phyloP scores from a whole-genome alignment of 2,113 vertebrate species.

The Mastomys natalensis region DNA sequence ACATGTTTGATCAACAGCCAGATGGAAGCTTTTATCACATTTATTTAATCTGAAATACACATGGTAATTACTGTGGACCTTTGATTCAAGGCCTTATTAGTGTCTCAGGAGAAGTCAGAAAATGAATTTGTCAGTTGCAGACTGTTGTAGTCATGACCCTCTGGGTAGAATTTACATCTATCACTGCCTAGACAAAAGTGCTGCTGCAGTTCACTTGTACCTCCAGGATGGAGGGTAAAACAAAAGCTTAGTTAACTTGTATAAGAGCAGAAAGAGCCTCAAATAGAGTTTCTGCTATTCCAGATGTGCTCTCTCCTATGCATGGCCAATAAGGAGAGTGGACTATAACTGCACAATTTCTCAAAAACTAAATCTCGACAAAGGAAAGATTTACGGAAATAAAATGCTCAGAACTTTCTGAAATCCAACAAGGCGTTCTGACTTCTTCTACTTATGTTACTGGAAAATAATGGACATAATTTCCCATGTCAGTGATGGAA shows the following conservation, averaged over 20 bases:
- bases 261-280: background rate
- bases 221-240: slow-evolving; percentile 52
- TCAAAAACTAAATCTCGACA: slow-evolving; percentile 19
- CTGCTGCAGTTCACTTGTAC: slow-evolving; percentile 62
- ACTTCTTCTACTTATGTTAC: background rate
- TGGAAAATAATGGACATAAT: background rate
- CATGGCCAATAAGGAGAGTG: background rate
- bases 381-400: background rate
- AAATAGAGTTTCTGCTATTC: background rate
- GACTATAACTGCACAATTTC: background rate
- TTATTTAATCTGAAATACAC: slow-evolving; percentile 91
- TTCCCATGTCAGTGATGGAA: background rate
- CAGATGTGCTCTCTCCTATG: background rate
- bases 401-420: background rate
- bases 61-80: slow-evolving; percentile 90
- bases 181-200: slow-evolving; percentile 53
- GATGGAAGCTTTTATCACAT: slow-evolving; percentile 91
- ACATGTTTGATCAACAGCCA: slow-evolving; percentile 89
- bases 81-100: slow-evolving; percentile 83
- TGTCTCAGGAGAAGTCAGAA: slow-evolving; percentile 86
- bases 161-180: slow-evolving; percentile 76
- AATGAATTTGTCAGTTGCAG: slow-evolving; percentile 86
- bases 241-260: background rate
- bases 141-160: slow-evolving; percentile 79
- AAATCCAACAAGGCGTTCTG: background rate